Evolutionary conservation across 2,797 vertebrate genomes (phyloP).

Genomic region (Leptatherina wallacei): DNA sequence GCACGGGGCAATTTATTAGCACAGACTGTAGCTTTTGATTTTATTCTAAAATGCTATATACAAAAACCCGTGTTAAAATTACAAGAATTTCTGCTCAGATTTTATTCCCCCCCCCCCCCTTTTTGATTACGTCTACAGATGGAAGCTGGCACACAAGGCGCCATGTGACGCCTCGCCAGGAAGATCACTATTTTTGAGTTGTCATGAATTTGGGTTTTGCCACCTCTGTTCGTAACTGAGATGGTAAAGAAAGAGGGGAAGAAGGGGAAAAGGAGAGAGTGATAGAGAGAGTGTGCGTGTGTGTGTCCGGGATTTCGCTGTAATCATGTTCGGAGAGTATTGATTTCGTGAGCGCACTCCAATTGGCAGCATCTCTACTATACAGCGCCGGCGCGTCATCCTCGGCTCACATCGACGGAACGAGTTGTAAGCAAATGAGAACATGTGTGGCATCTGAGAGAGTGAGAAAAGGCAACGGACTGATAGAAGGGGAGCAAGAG

Average conservation of each 20-base stretch:
- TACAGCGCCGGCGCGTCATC: constrained; percentile 83
- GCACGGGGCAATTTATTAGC: constrained; percentile 44
- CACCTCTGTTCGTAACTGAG: constrained; percentile 29
- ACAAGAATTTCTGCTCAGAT: constrained; percentile 30
- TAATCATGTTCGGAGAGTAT: constrained; percentile 77
- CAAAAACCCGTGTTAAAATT: constrained; percentile 17
- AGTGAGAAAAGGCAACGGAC: constrained; percentile 58
- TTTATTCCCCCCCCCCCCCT: neutral
- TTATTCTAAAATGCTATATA: neutral
- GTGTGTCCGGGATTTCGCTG: constrained; percentile 68
- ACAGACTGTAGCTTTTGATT: constrained; percentile 18
- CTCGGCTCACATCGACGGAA: constrained; percentile 78
- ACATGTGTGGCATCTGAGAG: constrained; percentile 81
- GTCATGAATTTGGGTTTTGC: constrained; percentile 48
- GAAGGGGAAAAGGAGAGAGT: constrained; percentile 13
- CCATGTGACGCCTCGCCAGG: constrained; percentile 38
- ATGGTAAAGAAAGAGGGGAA: constrained; percentile 21
- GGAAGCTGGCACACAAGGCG: constrained; percentile 53
- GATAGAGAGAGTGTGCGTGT: constrained; percentile 7
- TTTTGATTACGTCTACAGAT: constrained; percentile 26
- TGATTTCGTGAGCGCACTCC: constrained; percentile 80
- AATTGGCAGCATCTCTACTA: constrained; percentile 83
- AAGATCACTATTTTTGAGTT: constrained; percentile 52
- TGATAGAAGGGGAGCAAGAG: constrained; percentile 52
- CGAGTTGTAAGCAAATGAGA: constrained; percentile 84